These are phyloP conservation scores for Thymelicus sylvestris DNA, from an alignment of 2,888 invertebrate species.

Conservation along the genomic window DNA sequence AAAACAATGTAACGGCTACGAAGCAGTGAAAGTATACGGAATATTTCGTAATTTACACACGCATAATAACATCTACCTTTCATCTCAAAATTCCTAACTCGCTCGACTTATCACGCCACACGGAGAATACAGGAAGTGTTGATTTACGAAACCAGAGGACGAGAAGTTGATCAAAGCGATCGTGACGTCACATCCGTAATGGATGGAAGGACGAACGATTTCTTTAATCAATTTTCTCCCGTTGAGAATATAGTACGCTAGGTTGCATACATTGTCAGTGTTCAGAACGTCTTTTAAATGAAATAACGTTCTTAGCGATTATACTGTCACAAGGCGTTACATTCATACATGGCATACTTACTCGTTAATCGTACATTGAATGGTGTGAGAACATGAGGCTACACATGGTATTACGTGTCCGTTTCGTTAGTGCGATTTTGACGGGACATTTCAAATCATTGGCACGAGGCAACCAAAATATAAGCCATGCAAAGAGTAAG, in stretches of 20 bases:
- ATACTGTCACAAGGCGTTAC: background rate
- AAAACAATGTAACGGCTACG: conserved; percentile 11
- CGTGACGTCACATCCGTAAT: background rate
- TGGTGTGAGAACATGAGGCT: background rate
- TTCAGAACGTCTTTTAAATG: background rate
- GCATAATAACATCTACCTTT: conserved; percentile 78
- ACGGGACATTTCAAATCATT: no score
- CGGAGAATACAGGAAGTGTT: conserved; percentile 19
- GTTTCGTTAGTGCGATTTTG: background rate
- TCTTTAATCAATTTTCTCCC: conserved; percentile 6
- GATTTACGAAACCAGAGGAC: background rate
- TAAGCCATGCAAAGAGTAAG: no score
- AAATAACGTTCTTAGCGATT: background rate
- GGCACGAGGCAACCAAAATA: no score
- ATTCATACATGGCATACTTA: conserved; percentile 11
- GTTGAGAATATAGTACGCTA: background rate
- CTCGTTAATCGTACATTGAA: background rate
- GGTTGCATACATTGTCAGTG: conserved; percentile 6
- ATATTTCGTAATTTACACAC: conserved; percentile 35
- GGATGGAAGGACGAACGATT: background rate
- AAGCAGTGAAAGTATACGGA: conserved; percentile 19
- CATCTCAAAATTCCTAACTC: conserved; percentile 57
- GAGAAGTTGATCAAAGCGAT: conserved; percentile 15
- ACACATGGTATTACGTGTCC: background rate
- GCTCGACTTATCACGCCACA: conserved; percentile 46